phyloP scores from a whole-genome alignment of 1,140 invertebrate genomes.

The Heliconius melpomene region DNA sequence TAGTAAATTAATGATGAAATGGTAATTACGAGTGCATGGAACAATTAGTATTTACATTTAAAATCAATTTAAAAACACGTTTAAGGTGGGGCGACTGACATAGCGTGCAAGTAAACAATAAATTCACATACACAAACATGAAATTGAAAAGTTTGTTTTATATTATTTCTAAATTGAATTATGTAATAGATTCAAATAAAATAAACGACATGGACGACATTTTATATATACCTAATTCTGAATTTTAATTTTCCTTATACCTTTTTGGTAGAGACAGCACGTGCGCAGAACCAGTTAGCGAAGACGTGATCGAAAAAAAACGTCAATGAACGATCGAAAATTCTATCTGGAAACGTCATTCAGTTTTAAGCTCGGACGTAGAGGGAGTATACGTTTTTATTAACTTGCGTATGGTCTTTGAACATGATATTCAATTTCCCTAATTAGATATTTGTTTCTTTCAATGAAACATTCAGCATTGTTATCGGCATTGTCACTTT shows the following conservation, averaged over 20 bases:
- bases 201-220: background rate
- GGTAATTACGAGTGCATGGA: constrained; percentile 16
- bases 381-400: constrained; percentile 31
- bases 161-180: background rate
- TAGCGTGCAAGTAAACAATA: background rate
- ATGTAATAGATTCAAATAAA: background rate
- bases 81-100: constrained; percentile 13
- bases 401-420: constrained; percentile 28
- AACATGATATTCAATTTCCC: constrained; percentile 46
- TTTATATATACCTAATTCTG: background rate
- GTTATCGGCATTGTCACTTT: constrained; percentile 44
- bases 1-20: background rate
- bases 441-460: constrained; percentile 54
- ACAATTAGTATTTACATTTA: constrained; percentile 20
- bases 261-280: constrained; percentile 32
- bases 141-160: background rate
- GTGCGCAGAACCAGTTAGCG: constrained; percentile 29
- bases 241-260: constrained; percentile 17
- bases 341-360: constrained; percentile 34
- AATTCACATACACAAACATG: background rate
- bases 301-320: constrained; percentile 23
- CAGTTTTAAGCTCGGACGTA: constrained; percentile 37
- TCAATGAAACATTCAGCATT: constrained; percentile 41
- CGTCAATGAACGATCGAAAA: constrained; percentile 28
- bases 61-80: constrained; percentile 18